Percentiles rank a stretch among this genome's conserved stretches.
phyloP scores from a whole-genome alignment of 2,888 invertebrate species.

The Kryphioiulus occultus region DNA sequence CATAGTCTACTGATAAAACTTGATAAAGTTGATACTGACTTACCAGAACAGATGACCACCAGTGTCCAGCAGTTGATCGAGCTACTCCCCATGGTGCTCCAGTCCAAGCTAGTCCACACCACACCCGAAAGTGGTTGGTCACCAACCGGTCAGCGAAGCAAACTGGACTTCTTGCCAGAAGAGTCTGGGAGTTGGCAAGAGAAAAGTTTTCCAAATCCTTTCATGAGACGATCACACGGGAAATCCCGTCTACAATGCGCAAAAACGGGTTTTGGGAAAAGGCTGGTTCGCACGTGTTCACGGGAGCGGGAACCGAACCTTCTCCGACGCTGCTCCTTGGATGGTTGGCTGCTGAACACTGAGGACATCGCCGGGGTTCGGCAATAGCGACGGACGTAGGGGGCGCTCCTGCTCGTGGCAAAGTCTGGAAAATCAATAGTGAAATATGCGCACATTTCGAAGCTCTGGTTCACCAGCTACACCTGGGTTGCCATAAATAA shows the following conservation, averaged over 20 bases:
- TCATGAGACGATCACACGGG: not conserved
- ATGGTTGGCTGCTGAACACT: slow-evolving; percentile 30
- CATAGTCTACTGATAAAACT: too few relatives aligned
- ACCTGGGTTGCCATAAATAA: not conserved
- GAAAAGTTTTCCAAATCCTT: not conserved
- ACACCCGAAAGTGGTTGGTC: not conserved
- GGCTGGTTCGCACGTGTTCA: slow-evolving; percentile 1
- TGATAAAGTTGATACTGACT: not conserved
- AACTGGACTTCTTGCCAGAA: not conserved
- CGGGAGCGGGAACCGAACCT: not conserved
- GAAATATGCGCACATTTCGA: not conserved
- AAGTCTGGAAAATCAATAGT: not conserved
- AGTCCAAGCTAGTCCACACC: not conserved
- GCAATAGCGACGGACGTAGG: not conserved
- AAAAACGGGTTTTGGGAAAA: not conserved
- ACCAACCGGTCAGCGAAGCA: not conserved
- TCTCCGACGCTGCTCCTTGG: slow-evolving; percentile 11
- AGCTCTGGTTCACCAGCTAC: not conserved
- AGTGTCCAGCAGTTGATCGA: not conserved
- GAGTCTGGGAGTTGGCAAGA: not conserved
- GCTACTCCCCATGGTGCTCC: not conserved
- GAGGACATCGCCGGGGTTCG: not conserved
- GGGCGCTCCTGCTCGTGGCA: not conserved
- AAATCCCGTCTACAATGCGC: not conserved
- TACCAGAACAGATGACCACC: not conserved